Evolutionary conservation across 2,888 invertebrate genomes (phyloP), one percentile per base, ranked within the genome.

Genomic region (Cosmia pyralina): DNA sequence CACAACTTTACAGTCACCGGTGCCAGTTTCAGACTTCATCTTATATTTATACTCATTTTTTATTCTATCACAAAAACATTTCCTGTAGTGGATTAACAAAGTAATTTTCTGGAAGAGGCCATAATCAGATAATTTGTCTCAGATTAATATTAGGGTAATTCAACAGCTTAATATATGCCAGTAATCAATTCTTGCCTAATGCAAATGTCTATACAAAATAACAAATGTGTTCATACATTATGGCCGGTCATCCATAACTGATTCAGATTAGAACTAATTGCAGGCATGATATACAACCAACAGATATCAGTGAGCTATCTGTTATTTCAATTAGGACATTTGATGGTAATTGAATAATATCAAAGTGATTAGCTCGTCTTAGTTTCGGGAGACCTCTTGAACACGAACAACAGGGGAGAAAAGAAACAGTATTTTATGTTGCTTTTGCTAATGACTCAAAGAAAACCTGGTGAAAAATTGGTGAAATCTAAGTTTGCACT

Each of bases 181-280:
- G n/a, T 52, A 68, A 46, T 74, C 74, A 46, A 79, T 81, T 55
- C 59, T 52, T 44, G 38, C 48, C 2, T 79, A 81, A 79, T 68
- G 46, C 72, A n/a, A 62, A 66, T 66, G 69, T 55, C 77, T 67
- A 38, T 67, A 48, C 44, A 57, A 77, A 76, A 74, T 79, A 69
- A 75, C 77, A 72, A 72, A 75, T 75, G 69, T 67, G 77, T 75
- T 52, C 75, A 82, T 87, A 81, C 68, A 80, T 84, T 72, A 82
- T 64, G 48, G 69, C 67, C 63, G 67, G 75, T 73, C 84, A 87
- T 88, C 82, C 87, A 85, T 89, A 88, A 86, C 88, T 84, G 86
- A 87, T 87, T 84, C 80, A 87, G 89, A 88, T 88, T 87, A 88
- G 85, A 85, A 79, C 82, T 89, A 89, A 89, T 89, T 89, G 85